phyloP scores from a whole-genome alignment of 2,888 invertebrate genomes.

The Ischnura elegans region DNA sequence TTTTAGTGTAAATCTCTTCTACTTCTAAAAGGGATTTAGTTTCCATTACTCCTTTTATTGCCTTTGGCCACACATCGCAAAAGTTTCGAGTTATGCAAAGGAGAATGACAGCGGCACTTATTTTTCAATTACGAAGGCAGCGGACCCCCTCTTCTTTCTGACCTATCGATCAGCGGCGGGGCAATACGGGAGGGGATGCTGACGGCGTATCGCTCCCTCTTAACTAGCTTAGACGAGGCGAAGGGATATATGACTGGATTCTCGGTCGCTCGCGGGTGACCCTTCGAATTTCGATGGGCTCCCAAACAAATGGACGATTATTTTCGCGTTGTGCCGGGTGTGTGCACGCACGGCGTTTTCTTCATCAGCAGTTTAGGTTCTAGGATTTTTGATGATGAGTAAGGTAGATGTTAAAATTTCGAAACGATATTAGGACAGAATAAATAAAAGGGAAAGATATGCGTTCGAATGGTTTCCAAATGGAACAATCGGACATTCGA shows the following conservation, averaged over 20 bases:
- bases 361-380: background rate
- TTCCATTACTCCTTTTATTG: too few species aligned
- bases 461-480: constrained; percentile 16
- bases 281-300: constrained; percentile 16
- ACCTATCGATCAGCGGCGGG: background rate
- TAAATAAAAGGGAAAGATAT: background rate
- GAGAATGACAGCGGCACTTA: background rate
- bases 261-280: background rate
- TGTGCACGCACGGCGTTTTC: background rate
- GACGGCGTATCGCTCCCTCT: background rate
- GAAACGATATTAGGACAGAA: background rate
- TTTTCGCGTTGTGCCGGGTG: background rate
- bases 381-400: background rate
- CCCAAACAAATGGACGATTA: constrained; percentile 10
- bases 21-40: too few species aligned
- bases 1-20: too few species aligned
- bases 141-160: constrained; percentile 22
- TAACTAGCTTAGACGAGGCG: constrained; percentile 35
- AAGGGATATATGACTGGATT: constrained; percentile 34
- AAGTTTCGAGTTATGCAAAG: constrained; percentile 43
- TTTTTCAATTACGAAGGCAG: constrained; percentile 4
- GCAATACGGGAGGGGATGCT: too few species aligned
- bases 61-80: too few species aligned
- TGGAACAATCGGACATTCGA: background rate
- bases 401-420: constrained; percentile 14